These are phyloP conservation scores for Euura lappo DNA, from an alignment of 1,140 invertebrate species.

Conservation along the genomic window DNA sequence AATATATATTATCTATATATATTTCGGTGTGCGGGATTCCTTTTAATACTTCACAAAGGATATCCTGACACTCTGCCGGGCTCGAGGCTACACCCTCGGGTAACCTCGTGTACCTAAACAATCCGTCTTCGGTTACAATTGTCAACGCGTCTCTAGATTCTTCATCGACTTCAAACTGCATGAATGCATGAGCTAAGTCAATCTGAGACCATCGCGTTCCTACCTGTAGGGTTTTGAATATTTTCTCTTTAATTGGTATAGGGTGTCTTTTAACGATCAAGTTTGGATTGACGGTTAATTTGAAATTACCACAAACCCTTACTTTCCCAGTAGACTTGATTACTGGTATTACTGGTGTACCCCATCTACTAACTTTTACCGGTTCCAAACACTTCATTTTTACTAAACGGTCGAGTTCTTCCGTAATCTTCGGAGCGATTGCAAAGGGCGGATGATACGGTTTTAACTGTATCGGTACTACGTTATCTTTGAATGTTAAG, in stretches of 20 bases:
- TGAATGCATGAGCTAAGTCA: constrained; percentile 26
- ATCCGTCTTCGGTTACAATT: constrained; percentile 24
- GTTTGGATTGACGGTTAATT: constrained; percentile 29
- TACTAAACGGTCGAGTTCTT: too few relatives aligned
- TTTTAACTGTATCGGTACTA: too few relatives aligned
- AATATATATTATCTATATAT: constrained; percentile 20
- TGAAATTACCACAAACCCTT: constrained; percentile 47
- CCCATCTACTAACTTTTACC: too few relatives aligned
- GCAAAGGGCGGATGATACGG: too few relatives aligned
- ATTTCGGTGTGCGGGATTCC: constrained; percentile 17
- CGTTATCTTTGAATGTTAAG: too few relatives aligned
- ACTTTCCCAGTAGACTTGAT: constrained; percentile 38
- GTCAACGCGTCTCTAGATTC: constrained; percentile 24
- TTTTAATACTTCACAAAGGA: constrained; percentile 18
- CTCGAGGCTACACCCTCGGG: constrained; percentile 42
- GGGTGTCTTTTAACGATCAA: constrained; percentile 28
- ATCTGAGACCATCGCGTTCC: constrained; percentile 22
- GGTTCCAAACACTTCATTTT: too few relatives aligned
- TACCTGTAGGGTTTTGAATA: constrained; percentile 26
- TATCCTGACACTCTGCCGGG: constrained; percentile 24
- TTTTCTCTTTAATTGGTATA: constrained; percentile 27
- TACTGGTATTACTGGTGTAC: too few relatives aligned
- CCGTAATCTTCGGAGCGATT: too few relatives aligned
- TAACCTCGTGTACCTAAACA: constrained; percentile 25
- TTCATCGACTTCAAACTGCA: constrained; percentile 23